Conservation (phyloP, 2,113 vertebrate species). For the Bujurquina vittata region DNA sequence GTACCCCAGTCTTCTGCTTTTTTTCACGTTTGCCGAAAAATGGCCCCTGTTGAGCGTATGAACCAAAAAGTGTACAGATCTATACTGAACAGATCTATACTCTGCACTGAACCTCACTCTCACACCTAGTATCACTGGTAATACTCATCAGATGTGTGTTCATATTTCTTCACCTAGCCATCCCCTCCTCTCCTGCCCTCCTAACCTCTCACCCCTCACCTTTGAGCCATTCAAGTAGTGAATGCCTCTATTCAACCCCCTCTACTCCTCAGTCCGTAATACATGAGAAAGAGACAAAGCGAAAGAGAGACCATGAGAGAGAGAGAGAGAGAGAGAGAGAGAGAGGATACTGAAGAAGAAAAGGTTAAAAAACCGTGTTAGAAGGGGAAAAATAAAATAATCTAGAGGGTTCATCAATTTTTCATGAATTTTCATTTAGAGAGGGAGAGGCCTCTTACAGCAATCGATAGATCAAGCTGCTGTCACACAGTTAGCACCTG, state of each 20-base stretch:
- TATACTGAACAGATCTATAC: too few relatives aligned
- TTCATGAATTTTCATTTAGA: conserved; percentile 99
- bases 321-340: neutral
- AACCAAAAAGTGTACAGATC: neutral
- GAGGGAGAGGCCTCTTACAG: conserved; percentile 88
- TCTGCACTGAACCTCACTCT: neutral
- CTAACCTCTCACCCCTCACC: conserved; percentile 79
- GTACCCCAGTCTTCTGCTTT: neutral
- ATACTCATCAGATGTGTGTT: conserved; percentile 41
- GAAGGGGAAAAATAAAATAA: conserved; percentile 80
- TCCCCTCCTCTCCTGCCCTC: conserved; percentile 32
- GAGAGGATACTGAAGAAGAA: conserved; percentile 7
- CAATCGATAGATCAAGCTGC: conserved; percentile 98
- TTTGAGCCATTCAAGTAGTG: conserved; percentile 77
- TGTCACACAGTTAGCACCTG: conserved; percentile 94
- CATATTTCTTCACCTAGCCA: conserved; percentile 34
- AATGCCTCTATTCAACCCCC: conserved; percentile 81
- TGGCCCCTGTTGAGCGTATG: neutral
- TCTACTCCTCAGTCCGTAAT: conserved; percentile 53
- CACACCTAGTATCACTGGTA: conserved; percentile 16
- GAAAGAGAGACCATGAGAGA: neutral
- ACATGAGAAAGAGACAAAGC: neutral
- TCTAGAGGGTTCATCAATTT: conserved; percentile 94
- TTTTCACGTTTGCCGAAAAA: neutral
- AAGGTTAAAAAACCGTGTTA: conserved; percentile 36